Evolutionary conservation across 1,140 invertebrate species (phyloP), one percentile per base, ranked within the genome.

Genomic region (Piezodorus guildinii): DNA sequence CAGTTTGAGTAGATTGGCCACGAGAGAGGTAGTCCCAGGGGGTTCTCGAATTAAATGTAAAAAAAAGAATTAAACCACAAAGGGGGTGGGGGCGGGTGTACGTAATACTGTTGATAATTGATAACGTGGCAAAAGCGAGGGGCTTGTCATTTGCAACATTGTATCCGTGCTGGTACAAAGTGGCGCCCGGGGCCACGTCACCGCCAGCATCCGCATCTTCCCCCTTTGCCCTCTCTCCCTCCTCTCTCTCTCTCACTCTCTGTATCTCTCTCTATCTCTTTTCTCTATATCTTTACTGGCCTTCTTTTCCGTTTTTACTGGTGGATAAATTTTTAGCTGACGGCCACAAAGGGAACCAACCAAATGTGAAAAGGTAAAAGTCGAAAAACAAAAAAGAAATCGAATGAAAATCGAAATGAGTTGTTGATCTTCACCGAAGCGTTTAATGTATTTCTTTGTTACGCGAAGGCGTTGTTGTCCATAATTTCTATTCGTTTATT

Each of bases 131-230:
- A 19, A 16, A 30, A 17, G 21, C 30, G 21, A 27, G 39, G 39
- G 19, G 39, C 12, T 30, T 60, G 58, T 60, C 58, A 60, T 39
- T 60, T 60, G 58, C 58, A 60, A 60, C 58, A 60, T 60, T 34
- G 58, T 60, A 60, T 60, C 58, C 15, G 15, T 14, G 15, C 25
- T 21, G 23, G 17, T 27, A 58, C 54, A 34, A 58, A 58, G 58
- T 17, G 30, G 58, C 17, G 58, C 27, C 27, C 39, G 25, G 14
- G 21, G 46, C 27, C n/a, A 60, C 23, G 27, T 60, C 58, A 60
- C 58, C 58, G 58, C 60, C 5, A 49, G 46, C 60, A 21, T 44
- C 44, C 43, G 19, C 60, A 5, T 21, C 46, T 49, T 21, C 46
- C 10, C 46, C 21, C 46, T 10, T 21, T 49, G 2, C 3, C 16